These are phyloP conservation scores for Semicossyphus pulcher DNA, from an alignment of 2,113 vertebrate genomes.

Conservation along the genomic window DNA sequence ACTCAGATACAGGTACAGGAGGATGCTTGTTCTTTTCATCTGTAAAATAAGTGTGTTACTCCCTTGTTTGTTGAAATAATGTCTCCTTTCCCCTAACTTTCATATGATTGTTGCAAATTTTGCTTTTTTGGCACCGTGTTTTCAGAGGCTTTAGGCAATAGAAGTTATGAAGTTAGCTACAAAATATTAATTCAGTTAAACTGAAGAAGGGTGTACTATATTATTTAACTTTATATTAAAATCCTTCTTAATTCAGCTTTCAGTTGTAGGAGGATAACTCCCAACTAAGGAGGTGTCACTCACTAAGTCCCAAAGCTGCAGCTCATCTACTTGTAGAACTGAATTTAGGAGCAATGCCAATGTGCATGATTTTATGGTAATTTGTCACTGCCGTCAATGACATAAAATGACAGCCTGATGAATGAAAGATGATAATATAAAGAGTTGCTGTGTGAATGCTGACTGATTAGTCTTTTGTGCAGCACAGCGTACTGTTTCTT, in stretches of 20 bases:
- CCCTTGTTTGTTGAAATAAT: too few species aligned
- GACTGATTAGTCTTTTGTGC: constrained; percentile 18
- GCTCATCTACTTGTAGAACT: background rate
- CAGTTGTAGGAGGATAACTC: background rate
- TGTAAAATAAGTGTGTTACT: too few species aligned
- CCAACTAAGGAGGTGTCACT: background rate
- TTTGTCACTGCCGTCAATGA: background rate
- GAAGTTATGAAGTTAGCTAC: background rate
- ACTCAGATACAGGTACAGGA: too few species aligned
- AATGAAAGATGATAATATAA: background rate
- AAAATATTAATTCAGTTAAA: background rate
- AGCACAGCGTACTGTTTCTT: constrained; percentile 21
- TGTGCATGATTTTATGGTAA: constrained; percentile 6
- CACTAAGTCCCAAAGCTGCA: background rate
- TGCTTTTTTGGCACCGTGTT: background rate
- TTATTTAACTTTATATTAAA: background rate
- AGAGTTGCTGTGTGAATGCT: constrained; percentile 3
- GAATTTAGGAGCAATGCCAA: constrained; percentile 1
- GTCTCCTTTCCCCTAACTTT: background rate
- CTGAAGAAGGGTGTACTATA: background rate
- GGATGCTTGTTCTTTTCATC: too few species aligned
- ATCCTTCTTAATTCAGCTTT: background rate
- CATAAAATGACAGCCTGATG: constrained; percentile 1
- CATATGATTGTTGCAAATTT: background rate
- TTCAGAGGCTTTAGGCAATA: background rate